A percentile compares a stretch with the other conserved stretches of the same genome.
These are phyloP conservation scores for Aegithalos caudatus DNA, from an alignment of 2,113 vertebrate genomes.

Conservation along the genomic window DNA sequence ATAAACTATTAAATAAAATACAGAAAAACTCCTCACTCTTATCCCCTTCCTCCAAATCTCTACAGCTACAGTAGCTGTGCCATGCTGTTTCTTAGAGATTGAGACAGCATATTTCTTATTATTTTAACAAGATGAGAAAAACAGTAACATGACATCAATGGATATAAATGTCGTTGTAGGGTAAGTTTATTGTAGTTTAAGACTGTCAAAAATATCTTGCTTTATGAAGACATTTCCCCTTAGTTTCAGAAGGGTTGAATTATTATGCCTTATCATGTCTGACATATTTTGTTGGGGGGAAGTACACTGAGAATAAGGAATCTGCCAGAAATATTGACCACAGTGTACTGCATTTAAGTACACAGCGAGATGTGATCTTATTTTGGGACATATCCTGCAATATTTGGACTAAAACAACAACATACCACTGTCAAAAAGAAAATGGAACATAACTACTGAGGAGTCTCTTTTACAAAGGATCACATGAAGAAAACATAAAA, in stretches of 20 bases:
- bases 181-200: not conserved
- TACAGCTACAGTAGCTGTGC: not conserved
- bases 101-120: not conserved
- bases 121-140: not conserved
- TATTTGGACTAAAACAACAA: not conserved
- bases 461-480: not conserved
- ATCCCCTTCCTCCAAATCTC: not conserved
- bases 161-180: not conserved
- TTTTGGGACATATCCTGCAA: not conserved
- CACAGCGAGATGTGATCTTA: not conserved
- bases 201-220: not conserved
- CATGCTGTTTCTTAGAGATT: not conserved
- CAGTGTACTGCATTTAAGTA: not conserved
- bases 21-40: not conserved
- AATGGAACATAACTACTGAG: not conserved
- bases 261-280: not conserved
- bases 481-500: not conserved
- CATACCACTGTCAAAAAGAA: not conserved
- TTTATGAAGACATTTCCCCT: not conserved
- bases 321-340: not conserved
- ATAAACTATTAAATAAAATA: not conserved
- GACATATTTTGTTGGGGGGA: not conserved
- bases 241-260: not conserved
- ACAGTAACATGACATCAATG: not conserved
- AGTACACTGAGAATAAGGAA: not conserved